Percentiles rank a stretch among this genome's conserved stretches.
Conservation (phyloP, 1,140 invertebrate genomes). For the Orius laevigatus region DNA sequence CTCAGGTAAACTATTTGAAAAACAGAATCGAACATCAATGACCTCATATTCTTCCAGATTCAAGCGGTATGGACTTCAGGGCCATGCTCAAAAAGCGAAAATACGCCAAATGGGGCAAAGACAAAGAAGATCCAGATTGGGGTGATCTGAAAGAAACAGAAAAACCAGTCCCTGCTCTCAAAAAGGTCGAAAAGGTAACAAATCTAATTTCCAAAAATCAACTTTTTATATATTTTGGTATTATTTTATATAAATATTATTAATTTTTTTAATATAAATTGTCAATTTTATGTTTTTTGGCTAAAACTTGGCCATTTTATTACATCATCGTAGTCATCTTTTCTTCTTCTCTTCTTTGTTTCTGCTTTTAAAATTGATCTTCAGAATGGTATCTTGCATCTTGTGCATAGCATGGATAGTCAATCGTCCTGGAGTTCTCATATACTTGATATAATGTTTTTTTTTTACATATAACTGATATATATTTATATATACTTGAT, state of each 20-base stretch:
- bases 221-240: too few species aligned
- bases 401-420: too few species aligned
- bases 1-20: slow-evolving; percentile 47
- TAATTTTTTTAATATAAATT: slow-evolving; percentile 1
- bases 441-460: slow-evolving; percentile 4
- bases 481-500: background rate
- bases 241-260: too few species aligned
- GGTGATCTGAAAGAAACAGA: slow-evolving; percentile 85
- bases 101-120: slow-evolving; percentile 82
- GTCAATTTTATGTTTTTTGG: too few species aligned
- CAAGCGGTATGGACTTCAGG: slow-evolving; percentile 96
- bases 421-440: slow-evolving; percentile 9
- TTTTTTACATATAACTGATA: background rate
- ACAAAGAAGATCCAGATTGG: slow-evolving; percentile 80
- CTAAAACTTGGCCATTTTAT: too few species aligned
- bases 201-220: slow-evolving; percentile 1
- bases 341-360: background rate
- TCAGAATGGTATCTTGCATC: background rate
- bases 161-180: slow-evolving; percentile 63
- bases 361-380: background rate
- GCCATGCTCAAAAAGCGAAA: slow-evolving; percentile 93
- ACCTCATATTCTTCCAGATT: slow-evolving; percentile 38
- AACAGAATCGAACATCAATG: background rate
- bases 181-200: slow-evolving; percentile 80
- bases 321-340: background rate